Conservation (phyloP, 2,113 vertebrate species). For the Seriola quinqueradiata region DNA sequence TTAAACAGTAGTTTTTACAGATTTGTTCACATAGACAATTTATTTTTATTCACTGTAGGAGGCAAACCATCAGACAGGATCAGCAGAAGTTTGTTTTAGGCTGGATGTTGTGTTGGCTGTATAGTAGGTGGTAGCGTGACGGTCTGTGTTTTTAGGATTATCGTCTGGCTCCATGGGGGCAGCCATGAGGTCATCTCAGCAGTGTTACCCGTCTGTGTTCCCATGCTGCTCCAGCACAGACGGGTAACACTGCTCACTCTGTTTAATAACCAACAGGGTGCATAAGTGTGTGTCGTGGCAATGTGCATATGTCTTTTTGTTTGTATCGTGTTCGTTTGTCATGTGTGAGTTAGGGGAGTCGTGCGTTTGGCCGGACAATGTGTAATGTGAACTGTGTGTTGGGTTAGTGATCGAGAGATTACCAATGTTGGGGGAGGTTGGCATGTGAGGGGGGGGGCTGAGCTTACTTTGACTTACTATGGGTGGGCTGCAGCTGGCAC, state of each 20-base stretch:
- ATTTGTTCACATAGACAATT: background rate
- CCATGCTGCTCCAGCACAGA: conserved; percentile 27
- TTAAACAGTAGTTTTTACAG: background rate
- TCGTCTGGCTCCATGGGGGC: conserved; percentile 69
- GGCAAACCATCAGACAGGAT: conserved; percentile 47
- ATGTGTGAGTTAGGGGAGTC: background rate
- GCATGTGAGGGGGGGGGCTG: conserved; percentile 14
- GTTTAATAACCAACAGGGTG: background rate
- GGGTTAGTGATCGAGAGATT: conserved; percentile 35
- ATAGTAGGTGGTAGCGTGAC: conserved; percentile 38
- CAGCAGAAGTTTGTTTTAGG: conserved; percentile 49
- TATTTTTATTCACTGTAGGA: conserved; percentile 11
- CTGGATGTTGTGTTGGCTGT: conserved; percentile 43
- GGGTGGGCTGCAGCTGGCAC: conserved; percentile 60
- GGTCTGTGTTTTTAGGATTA: conserved; percentile 77
- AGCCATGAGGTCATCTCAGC: conserved; percentile 67
- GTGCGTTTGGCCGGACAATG: background rate
- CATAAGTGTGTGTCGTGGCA: background rate
- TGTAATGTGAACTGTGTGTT: conserved; percentile 2
- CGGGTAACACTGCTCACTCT: background rate
- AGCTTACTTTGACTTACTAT: conserved; percentile 56
- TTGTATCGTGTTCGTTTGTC: conserved; percentile 20
- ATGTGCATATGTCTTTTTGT: background rate
- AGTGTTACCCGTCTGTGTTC: conserved; percentile 41
- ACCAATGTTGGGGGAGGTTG: conserved; percentile 19